phyloP scores from a whole-genome alignment of 2,888 invertebrate genomes.

The Stenchaetothrips biformis region DNA sequence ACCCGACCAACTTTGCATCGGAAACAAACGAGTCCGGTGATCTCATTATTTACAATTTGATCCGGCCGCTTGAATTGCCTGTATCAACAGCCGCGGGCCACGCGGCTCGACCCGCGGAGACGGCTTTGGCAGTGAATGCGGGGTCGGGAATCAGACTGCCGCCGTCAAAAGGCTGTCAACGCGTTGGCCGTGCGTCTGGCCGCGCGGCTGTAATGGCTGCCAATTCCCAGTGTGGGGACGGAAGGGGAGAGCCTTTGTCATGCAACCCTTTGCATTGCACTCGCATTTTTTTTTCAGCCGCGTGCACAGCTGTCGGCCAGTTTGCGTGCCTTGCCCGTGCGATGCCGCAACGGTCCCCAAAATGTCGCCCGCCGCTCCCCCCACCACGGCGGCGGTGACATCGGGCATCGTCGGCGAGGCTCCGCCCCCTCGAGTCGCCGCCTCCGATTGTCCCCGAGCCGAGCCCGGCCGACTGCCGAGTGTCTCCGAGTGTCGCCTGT shows the following conservation, averaged over 20 bases:
- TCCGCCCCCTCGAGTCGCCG: background rate
- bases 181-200: no score
- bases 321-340: background rate
- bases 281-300: background rate
- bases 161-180: no score
- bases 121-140: no score
- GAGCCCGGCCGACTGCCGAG: background rate
- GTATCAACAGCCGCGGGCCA: no score
- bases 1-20: no score
- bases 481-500: conserved; percentile 17
- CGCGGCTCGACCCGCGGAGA: no score
- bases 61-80: no score
- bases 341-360: background rate
- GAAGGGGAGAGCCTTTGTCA: background rate
- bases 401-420: background rate
- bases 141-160: no score
- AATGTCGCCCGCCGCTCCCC: background rate
- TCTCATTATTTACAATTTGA: no score
- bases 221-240: no score
- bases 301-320: background rate
- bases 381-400: background rate
- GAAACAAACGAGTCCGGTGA: no score
- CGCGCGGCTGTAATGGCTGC: no score
- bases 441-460: background rate
- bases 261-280: background rate